Percentiles rank a stretch among this genome's conserved stretches.
phyloP scores from a whole-genome alignment of 2,888 invertebrate species.

The Bruchidius siliquastri region DNA sequence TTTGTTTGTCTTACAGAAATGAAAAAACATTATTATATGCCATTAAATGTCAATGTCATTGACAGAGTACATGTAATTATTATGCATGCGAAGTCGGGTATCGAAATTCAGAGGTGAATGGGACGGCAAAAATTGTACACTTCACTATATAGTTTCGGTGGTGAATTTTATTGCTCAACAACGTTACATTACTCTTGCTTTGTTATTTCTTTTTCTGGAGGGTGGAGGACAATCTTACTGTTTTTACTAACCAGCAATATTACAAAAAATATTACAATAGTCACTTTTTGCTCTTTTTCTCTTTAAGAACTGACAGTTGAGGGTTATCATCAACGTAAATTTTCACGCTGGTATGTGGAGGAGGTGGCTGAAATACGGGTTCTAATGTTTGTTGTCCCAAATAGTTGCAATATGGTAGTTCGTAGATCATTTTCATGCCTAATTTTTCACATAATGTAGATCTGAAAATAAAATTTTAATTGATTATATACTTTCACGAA shows the following conservation, averaged over 20 bases:
- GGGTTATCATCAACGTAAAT: conserved; percentile 45
- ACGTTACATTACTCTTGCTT: too few species aligned
- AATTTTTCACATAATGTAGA: conserved; percentile 46
- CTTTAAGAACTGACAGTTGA: conserved; percentile 9
- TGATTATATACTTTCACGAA: too few species aligned
- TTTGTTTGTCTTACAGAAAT: too few species aligned
- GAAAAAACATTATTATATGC: too few species aligned
- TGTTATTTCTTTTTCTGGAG: too few species aligned
- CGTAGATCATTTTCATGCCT: conserved; percentile 50
- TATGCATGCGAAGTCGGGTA: too few species aligned
- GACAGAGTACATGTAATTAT: too few species aligned
- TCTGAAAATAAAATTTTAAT: neutral
- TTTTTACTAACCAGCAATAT: neutral
- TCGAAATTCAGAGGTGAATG: too few species aligned
- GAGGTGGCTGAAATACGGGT: conserved; percentile 51
- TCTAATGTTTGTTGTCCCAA: conserved; percentile 46
- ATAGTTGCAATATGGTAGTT: conserved; percentile 52
- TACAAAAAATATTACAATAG: neutral
- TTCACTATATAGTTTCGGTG: too few species aligned
- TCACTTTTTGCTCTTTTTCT: neutral
- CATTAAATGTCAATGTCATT: too few species aligned
- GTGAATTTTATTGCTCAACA: too few species aligned
- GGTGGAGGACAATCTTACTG: neutral
- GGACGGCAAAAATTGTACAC: too few species aligned
- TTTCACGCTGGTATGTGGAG: conserved; percentile 49